Evolutionary conservation across 92 coral and sea anemone genomes (phyloP).

Genomic region (Epizoanthus scotinus): DNA sequence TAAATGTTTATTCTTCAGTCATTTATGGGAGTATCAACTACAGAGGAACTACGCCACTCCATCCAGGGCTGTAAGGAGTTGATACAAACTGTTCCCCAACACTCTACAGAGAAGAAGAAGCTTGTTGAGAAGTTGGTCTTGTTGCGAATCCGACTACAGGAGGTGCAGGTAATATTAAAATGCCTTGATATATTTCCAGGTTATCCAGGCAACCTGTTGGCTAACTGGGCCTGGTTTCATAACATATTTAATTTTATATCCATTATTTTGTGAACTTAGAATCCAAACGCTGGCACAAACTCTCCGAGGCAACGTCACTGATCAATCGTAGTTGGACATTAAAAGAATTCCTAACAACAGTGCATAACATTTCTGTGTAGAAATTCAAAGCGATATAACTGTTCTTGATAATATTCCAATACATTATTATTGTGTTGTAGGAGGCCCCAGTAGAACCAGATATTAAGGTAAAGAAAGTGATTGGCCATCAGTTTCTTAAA

Average conservation of each 20-base stretch:
- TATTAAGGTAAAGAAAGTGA: constrained; percentile 64
- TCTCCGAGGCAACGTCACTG: too few species aligned
- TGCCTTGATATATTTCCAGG: too few species aligned
- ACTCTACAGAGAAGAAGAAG: constrained; percentile 70
- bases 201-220: neutral
- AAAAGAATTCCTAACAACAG: too few species aligned
- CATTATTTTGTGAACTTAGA: too few species aligned
- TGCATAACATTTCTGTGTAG: too few species aligned
- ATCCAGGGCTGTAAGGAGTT: constrained; percentile 85
- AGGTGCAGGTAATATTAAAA: constrained; percentile 61
- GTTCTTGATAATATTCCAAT: too few species aligned
- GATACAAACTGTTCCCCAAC: constrained; percentile 57
- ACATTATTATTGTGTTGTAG: constrained; percentile 34
- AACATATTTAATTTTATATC: too few species aligned
- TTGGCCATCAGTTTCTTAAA: constrained; percentile 84
- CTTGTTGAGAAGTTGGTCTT: constrained; percentile 77
- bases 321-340: too few species aligned
- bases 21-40: constrained; percentile 87
- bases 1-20: constrained; percentile 46
- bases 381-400: too few species aligned
- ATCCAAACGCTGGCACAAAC: too few species aligned
- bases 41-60: constrained; percentile 87
- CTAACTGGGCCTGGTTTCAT: too few species aligned
- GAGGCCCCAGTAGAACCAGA: constrained; percentile 54
- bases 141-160: constrained; percentile 85